Evolutionary conservation across 2,888 invertebrate genomes (phyloP), one percentile per base, ranked within the genome.

Genomic region (Aricia artaxerxes): DNA sequence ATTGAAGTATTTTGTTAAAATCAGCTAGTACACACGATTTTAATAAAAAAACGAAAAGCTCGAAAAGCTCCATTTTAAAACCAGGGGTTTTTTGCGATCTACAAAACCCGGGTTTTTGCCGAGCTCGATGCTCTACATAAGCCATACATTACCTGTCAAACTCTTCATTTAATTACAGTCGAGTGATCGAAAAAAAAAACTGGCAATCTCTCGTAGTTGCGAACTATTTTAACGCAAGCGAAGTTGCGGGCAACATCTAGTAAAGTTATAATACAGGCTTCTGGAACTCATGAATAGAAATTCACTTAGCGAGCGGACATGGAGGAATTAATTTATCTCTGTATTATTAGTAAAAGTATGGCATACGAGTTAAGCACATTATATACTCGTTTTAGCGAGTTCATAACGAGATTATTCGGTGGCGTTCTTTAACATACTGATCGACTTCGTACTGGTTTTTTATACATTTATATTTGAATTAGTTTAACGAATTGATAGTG

Each of bases 341-440:
- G 69, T 38, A 69, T 69, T 69, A 69, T 38, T 69, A 69, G 38
- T 69, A 69, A 64, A 69, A 69, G 69, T 69, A 38, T 69, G 35
- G 35, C 69, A 69, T 69, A 69, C 69, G 6, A 76, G 57, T 75
- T 75, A 75, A 75, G 76, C 76, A 57, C 24, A 53, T 76, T 13
- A 31, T 4, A 76, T 53, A 76, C 76, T 57, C 35, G 53, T 57
- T 76, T 35, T 53, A 44, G 76, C 76, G 76, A 6, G 53, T 76
- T 76, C 24, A 75, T 73, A 73, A 44, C 75, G 44, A 75, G 75
- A 75, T 31, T 75, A 76, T 57, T 57, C 53, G 76, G 35, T 53
- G 53, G 76, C 57, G 24, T 9, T 16, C 16, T 11, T 53, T 35
- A 76, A 53, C 16, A 35, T 53, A 57, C 76, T 76, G 76, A 76